Evolutionary conservation across 2,797 vertebrate species (phyloP), one percentile per base, ranked within the genome.

Genomic region (Epinephelus malabaricus): DNA sequence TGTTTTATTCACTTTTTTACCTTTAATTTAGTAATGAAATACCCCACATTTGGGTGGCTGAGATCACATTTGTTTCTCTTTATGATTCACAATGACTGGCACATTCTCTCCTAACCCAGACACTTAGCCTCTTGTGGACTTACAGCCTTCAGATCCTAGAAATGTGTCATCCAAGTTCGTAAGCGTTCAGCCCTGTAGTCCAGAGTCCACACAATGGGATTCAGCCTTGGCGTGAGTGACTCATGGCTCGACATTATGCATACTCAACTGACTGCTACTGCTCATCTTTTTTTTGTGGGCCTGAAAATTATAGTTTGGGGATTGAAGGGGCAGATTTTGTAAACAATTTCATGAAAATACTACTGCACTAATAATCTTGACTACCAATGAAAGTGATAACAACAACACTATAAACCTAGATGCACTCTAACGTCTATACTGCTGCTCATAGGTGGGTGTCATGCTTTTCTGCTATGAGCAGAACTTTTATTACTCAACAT

Each of bases 201-300:
- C 74, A 59, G 65, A 71, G 76, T 85, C 72, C 70, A 78, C 79
- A 88, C 82, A 88, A 84, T 81, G 78, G 69, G 74, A 86, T 81
- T 86, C 64, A 81, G 81, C 63, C 81, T 84, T 62, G 71, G 69
- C 81, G 79, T 72, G 80, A 65, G 73, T 89, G 85, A 90, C 60
- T 90, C 86, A 86, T 46, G 21, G 51, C 27, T 79, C 58, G 40
- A 55, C 78, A 72, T 70, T 79, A 77, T 70, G 76, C 69, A 76
- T 51, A 67, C 68, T 73, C 50, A 45, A 66, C 68, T 80, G 66
- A 63, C 63, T 73, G 69, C 59, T 58, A 18, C 70, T 69, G 68
- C 63, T 82, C 82, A 80, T 82, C 84, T 78, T 56, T 66, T 69
- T 84, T 81, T 62, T 69, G 43, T 59, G 19, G 56, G 9, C n/a